Evolutionary conservation across 2,113 vertebrate genomes (phyloP).

Genomic region (Aplodontia rufa): DNA sequence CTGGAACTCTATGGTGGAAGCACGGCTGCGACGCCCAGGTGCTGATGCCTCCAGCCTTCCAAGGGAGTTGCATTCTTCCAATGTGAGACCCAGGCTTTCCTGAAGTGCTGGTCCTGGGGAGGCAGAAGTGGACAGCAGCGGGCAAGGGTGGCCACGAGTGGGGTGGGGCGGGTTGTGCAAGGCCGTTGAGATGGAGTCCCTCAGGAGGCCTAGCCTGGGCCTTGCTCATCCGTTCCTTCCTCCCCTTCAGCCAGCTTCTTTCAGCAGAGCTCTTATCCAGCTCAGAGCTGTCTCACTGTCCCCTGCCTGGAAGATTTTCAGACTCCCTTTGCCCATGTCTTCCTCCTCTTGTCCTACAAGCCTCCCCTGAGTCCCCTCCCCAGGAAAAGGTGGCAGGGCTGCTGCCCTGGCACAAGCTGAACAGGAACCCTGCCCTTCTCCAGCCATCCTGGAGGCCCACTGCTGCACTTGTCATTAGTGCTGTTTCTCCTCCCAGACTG

Average conservation of each 20-base stretch:
- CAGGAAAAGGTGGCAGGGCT: neutral
- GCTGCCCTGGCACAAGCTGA: neutral
- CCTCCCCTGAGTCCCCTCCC: neutral
- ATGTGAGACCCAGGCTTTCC: neutral
- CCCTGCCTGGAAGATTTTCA: neutral
- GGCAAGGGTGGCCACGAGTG: neutral
- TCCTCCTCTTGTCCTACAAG: neutral
- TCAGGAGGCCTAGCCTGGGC: neutral
- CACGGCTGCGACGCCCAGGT: neutral
- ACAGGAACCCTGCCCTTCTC: neutral
- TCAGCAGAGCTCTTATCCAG: neutral
- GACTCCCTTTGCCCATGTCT: neutral
- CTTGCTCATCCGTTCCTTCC: neutral
- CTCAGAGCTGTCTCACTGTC: neutral
- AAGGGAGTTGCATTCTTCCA: neutral
- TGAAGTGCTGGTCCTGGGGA: neutral
- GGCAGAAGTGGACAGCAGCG: neutral
- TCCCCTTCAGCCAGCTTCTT: neutral
- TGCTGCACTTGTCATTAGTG: fast-evolving
- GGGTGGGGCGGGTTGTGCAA: neutral
- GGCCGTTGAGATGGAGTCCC: neutral
- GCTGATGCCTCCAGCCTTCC: neutral
- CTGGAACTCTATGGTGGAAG: neutral
- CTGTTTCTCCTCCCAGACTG: neutral
- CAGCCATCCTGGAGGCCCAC: neutral